phyloP scores from a whole-genome alignment of 2,888 invertebrate species.

The Hipparchia sbordonii region DNA sequence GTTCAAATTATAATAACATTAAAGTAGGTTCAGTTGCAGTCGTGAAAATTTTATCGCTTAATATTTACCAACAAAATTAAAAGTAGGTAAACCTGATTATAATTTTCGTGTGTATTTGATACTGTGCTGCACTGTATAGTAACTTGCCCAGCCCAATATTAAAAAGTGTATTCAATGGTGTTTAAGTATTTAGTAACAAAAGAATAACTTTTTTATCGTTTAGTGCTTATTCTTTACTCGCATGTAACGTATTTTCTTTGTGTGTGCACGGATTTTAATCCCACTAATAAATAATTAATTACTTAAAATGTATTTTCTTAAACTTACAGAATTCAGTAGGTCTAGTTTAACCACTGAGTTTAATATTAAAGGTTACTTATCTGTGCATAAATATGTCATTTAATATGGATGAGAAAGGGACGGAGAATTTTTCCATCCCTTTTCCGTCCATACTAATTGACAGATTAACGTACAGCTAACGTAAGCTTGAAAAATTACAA shows the following conservation, averaged over 20 bases:
- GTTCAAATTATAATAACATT: neutral
- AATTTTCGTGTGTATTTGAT: neutral
- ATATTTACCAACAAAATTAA: neutral
- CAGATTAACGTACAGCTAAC: too few species aligned
- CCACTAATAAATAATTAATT: neutral
- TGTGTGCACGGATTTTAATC: slow-evolving; percentile 29
- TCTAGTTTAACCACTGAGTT: too few species aligned
- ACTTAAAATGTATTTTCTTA: too few species aligned
- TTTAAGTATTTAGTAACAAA: slow-evolving; percentile 28
- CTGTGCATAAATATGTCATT: too few species aligned
- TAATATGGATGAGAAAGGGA: too few species aligned
- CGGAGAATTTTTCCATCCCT: too few species aligned
- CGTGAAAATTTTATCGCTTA: neutral
- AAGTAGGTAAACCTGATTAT: neutral
- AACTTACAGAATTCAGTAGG: too few species aligned
- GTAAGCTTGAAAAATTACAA: too few species aligned
- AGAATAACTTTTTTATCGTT: slow-evolving; percentile 31
- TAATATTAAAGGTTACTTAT: too few species aligned
- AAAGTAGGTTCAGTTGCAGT: neutral
- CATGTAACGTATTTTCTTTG: slow-evolving; percentile 48
- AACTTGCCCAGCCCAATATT: neutral
- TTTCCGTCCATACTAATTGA: too few species aligned
- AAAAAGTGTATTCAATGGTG: slow-evolving; percentile 1
- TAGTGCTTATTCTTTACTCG: slow-evolving; percentile 48
- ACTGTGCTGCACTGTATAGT: neutral